These are phyloP conservation scores for Pegea sp. DNA, from an alignment of 23 tunicate species.

Conservation along the genomic window DNA sequence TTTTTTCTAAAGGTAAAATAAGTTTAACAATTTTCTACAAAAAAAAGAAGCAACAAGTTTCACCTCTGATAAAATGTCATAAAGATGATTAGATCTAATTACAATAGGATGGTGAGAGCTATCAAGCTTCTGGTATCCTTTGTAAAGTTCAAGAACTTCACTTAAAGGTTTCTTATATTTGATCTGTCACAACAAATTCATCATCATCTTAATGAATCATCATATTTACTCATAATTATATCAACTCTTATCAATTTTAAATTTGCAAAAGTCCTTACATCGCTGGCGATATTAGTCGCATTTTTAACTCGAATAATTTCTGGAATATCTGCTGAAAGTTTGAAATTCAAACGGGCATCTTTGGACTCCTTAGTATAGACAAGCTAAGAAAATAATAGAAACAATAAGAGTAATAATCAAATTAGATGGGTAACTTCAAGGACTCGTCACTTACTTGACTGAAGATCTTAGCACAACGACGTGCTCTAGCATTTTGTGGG, in stretches of 20 bases:
- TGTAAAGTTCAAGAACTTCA: constrained; percentile 52
- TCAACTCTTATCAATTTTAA: neutral
- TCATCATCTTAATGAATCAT: neutral
- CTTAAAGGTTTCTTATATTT: constrained; percentile 24
- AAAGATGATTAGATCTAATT: neutral
- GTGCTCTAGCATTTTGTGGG: constrained; percentile 11
- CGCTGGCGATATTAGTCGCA: constrained; percentile 14
- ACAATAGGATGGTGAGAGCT: constrained; percentile 89
- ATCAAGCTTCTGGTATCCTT: constrained; percentile 97
- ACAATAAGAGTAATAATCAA: neutral
- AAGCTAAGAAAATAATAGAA: neutral
- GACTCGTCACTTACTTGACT: neutral
- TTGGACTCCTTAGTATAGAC: neutral
- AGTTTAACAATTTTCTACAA: neutral
- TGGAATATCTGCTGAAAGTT: constrained; percentile 17
- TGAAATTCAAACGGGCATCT: neutral
- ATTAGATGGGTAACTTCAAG: neutral
- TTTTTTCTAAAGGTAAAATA: constrained; percentile 16
- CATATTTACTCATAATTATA: neutral
- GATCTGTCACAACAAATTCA: constrained; percentile 6
- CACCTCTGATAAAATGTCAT: neutral
- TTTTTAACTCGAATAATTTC: constrained; percentile 13
- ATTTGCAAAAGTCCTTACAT: constrained; percentile 6
- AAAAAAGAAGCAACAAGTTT: too few relatives aligned
- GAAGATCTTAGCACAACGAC: neutral